Evolutionary conservation across 2,888 invertebrate species (phyloP).

Genomic region (Leptarthrus brevirostris): DNA sequence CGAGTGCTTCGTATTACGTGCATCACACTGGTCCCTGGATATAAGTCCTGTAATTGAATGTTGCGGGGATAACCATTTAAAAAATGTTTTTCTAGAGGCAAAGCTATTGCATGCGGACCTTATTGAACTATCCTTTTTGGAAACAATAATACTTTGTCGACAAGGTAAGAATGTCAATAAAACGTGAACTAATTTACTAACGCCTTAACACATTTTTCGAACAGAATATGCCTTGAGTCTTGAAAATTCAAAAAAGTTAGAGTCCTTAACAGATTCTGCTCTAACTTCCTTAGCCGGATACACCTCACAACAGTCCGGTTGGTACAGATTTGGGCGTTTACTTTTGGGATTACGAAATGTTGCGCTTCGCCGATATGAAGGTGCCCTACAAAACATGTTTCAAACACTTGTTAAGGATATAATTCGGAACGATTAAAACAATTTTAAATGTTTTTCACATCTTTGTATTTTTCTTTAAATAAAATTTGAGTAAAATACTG

Average conservation of each 20-base stretch:
- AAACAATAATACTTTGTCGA: slow-evolving; percentile 69
- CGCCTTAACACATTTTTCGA: neutral
- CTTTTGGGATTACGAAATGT: slow-evolving; percentile 63
- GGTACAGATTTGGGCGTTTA: slow-evolving; percentile 64
- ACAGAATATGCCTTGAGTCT: slow-evolving; percentile 61
- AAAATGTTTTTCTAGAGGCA: slow-evolving; percentile 64
- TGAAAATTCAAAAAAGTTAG: slow-evolving; percentile 61
- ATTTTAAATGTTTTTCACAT: slow-evolving; percentile 10
- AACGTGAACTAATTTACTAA: too few species aligned
- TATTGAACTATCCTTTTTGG: slow-evolving; percentile 68
- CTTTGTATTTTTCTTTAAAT: too few species aligned
- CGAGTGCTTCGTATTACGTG: slow-evolving; percentile 71
- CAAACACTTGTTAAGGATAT: slow-evolving; percentile 61
- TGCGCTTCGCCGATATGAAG: slow-evolving; percentile 61
- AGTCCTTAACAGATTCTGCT: slow-evolving; percentile 62
- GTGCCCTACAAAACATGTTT: slow-evolving; percentile 62
- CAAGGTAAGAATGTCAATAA: slow-evolving; percentile 63
- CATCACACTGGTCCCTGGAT: slow-evolving; percentile 71
- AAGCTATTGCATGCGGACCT: slow-evolving; percentile 67
- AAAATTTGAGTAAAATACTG: slow-evolving; percentile 7
- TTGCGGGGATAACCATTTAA: slow-evolving; percentile 63
- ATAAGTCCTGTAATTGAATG: slow-evolving; percentile 64
- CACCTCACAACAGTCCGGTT: slow-evolving; percentile 63
- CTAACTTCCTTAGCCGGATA: slow-evolving; percentile 64
- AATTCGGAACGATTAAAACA: slow-evolving; percentile 52